A percentile compares a stretch with the other conserved stretches of the same genome.
Conservation (phyloP, 2,797 vertebrate genomes). For the Parauchenoglanis punctatus region DNA sequence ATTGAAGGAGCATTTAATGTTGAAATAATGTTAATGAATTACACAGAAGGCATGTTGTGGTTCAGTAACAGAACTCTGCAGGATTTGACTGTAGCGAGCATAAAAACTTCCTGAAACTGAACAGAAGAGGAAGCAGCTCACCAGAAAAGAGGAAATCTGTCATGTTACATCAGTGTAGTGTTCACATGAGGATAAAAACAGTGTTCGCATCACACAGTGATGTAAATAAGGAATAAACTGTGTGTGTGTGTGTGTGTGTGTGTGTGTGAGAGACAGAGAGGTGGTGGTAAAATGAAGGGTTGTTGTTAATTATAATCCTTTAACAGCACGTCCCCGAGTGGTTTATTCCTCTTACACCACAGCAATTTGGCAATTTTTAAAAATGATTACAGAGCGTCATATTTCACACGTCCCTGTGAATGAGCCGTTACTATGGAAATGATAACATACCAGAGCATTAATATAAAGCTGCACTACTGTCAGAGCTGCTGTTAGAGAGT, state of each 20-base stretch:
- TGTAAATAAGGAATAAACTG: neutral
- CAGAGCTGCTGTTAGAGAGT: neutral
- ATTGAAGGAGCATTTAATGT: neutral
- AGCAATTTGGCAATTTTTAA: neutral
- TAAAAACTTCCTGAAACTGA: slow-evolving; percentile 7
- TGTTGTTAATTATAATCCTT: neutral
- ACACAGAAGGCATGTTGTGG: neutral
- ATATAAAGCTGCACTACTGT: neutral
- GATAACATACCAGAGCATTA: neutral
- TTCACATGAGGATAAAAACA: neutral
- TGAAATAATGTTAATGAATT: neutral
- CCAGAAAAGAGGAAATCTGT: neutral
- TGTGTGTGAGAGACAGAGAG: neutral
- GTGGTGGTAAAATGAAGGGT: neutral
- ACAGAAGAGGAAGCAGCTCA: neutral
- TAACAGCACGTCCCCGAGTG: neutral
- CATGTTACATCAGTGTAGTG: neutral
- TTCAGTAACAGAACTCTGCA: neutral
- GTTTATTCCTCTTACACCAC: neutral
- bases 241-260: neutral
- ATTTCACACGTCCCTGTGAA: neutral
- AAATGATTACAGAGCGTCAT: neutral
- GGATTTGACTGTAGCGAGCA: no score
- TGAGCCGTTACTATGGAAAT: neutral
- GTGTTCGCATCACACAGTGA: no score